These are phyloP conservation scores for Biston betularia DNA, from an alignment of 2,888 invertebrate species.

Conservation along the genomic window DNA sequence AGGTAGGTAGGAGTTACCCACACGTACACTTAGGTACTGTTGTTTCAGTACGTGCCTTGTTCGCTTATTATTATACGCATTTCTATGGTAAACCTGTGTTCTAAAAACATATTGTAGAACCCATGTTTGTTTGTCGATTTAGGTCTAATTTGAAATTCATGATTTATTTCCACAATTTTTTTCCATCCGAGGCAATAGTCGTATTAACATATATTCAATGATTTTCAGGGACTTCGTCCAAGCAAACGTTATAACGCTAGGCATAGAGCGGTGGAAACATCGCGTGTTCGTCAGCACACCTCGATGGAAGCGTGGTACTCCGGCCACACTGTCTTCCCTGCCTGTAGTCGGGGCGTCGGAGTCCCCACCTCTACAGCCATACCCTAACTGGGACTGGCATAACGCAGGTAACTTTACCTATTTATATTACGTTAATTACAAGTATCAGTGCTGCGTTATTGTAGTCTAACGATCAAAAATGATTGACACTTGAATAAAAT, in stretches of 20 bases:
- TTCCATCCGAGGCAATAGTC: no score
- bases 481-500: no score
- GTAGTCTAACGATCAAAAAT: neutral
- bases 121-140: no score
- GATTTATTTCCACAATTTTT: no score
- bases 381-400: constrained; percentile 92
- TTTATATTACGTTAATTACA: neutral
- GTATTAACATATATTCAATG: neutral
- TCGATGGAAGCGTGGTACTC: constrained; percentile 91
- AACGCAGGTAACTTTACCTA: constrained; percentile 65
- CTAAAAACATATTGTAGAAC: no score
- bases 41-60: no score
- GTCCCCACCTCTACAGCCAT: constrained; percentile 89
- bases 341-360: constrained; percentile 82
- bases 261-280: constrained; percentile 89
- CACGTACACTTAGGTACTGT: no score
- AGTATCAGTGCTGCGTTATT: neutral
- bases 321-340: constrained; percentile 89
- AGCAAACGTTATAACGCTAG: constrained; percentile 90
- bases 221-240: constrained; percentile 87
- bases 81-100: no score
- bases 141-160: no score
- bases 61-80: no score
- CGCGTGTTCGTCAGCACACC: constrained; percentile 92
- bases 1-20: no score